Percentiles rank a stretch among this genome's conserved stretches.
phyloP scores from a whole-genome alignment of 2,888 invertebrate species.

The Tyria jacobaeae region DNA sequence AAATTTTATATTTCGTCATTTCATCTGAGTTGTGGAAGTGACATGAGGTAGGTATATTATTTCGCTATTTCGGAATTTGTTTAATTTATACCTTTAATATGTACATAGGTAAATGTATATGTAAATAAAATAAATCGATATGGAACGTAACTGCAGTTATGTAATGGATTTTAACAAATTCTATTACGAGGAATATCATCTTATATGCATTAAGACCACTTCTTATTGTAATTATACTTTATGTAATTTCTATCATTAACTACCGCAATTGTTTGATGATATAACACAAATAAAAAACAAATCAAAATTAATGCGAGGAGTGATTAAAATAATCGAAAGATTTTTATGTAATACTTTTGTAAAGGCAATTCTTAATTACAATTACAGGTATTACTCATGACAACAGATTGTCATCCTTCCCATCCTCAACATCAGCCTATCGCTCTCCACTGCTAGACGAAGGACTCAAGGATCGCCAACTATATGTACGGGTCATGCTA shows the following conservation, averaged over 20 bases:
- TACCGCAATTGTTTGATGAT: neutral
- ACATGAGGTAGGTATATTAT: neutral
- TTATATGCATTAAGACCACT: neutral
- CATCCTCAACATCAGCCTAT: too few species aligned
- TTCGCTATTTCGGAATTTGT: neutral
- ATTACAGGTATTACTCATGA: too few species aligned
- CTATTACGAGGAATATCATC: neutral
- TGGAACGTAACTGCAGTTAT: neutral
- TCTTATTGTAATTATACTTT: slow-evolving; percentile 1
- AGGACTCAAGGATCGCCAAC: too few species aligned
- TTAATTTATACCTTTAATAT: too few species aligned
- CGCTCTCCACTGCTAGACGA: too few species aligned
- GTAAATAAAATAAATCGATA: neutral
- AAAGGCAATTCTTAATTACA: neutral
- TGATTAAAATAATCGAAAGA: neutral
- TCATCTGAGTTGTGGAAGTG: neutral
- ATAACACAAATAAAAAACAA: neutral
- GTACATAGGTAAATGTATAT: too few species aligned
- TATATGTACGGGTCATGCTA: too few species aligned
- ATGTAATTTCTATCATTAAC: neutral
- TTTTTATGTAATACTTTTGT: neutral
- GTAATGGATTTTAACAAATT: neutral
- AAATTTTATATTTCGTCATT: neutral
- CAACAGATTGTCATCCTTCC: too few species aligned
- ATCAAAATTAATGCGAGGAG: neutral